These are phyloP conservation scores for Cavia porcellus DNA, from an alignment of 2,113 vertebrate species.

Conservation along the genomic window DNA sequence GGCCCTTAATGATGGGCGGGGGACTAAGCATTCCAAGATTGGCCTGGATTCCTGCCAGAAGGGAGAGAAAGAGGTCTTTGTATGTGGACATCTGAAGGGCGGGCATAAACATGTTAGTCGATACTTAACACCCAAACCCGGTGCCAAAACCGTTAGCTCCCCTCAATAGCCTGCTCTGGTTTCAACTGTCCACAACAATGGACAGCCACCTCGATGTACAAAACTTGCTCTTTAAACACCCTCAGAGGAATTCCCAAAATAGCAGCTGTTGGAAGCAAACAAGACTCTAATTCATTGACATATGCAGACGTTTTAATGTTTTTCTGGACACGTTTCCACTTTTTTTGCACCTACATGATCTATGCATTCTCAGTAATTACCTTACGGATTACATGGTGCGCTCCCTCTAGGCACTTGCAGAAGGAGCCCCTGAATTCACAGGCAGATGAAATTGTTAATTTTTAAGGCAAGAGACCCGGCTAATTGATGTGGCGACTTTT, in stretches of 20 bases:
- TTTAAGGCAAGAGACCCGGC: conserved; percentile 81
- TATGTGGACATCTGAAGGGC: conserved; percentile 91
- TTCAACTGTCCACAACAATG: conserved; percentile 88
- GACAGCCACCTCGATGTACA: conserved; percentile 87
- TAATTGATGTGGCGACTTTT: conserved; percentile 89
- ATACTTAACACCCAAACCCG: conserved; percentile 91
- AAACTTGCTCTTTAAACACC: conserved; percentile 88
- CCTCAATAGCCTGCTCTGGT: conserved; percentile 89
- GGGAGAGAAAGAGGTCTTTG: conserved; percentile 90
- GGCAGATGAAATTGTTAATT: conserved; percentile 86
- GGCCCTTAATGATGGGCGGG: conserved; percentile 89
- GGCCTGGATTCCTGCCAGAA: conserved; percentile 91
- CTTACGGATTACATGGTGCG: conserved; percentile 84
- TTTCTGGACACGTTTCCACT: conserved; percentile 85
- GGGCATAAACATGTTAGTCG: conserved; percentile 91
- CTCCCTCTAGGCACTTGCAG: conserved; percentile 85
- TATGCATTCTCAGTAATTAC: conserved; percentile 88
- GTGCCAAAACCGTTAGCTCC: conserved; percentile 91
- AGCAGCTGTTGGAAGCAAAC: conserved; percentile 88
- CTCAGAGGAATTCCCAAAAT: conserved; percentile 88
- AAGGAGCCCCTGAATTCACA: conserved; percentile 80
- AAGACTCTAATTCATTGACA: conserved; percentile 88
- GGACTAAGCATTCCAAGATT: conserved; percentile 89
- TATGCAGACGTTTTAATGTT: conserved; percentile 87
- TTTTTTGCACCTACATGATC: conserved; percentile 82